A percentile compares a stretch with the other conserved stretches of the same genome.
phyloP scores from a whole-genome alignment of 2,797 vertebrate species.

The Malurus leucopterus region DNA sequence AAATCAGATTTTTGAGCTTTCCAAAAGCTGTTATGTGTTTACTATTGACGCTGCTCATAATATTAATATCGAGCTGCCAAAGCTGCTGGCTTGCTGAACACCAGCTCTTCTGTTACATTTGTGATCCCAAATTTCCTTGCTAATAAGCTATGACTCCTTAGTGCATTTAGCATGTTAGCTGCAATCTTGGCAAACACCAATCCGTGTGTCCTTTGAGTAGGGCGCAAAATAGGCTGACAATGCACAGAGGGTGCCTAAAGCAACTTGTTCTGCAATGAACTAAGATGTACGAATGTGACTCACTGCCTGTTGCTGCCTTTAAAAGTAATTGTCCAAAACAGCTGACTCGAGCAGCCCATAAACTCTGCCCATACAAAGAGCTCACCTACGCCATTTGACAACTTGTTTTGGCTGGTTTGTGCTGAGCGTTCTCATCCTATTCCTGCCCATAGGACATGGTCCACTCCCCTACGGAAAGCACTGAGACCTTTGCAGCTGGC shows the following conservation, averaged over 20 bases:
- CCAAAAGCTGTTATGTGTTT: neutral
- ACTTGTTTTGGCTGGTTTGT: neutral
- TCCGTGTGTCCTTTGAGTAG: neutral
- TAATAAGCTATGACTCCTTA: slow-evolving; percentile 20
- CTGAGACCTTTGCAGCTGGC: neutral
- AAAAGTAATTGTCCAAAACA: slow-evolving; percentile 29
- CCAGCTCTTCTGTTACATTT: slow-evolving; percentile 40
- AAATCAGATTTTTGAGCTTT: slow-evolving; percentile 40
- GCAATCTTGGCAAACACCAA: neutral
- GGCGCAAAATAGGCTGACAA: slow-evolving; percentile 15
- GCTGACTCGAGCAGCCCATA: slow-evolving; percentile 35
- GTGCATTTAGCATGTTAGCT: neutral
- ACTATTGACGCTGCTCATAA: slow-evolving; percentile 6
- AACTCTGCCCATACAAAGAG: neutral
- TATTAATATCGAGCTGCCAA: neutral
- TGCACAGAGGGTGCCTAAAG: slow-evolving; percentile 1
- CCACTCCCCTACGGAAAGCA: neutral
- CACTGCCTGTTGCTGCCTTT: slow-evolving; percentile 2
- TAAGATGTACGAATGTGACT: neutral
- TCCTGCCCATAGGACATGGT: neutral
- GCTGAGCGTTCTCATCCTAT: neutral
- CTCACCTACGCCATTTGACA: neutral
- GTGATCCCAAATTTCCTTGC: slow-evolving; percentile 30
- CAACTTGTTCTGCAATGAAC: slow-evolving; percentile 8
- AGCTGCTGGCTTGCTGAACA: slow-evolving; percentile 19